phyloP scores from a whole-genome alignment of 2,113 vertebrate genomes.

The Megaptera novaeangliae region DNA sequence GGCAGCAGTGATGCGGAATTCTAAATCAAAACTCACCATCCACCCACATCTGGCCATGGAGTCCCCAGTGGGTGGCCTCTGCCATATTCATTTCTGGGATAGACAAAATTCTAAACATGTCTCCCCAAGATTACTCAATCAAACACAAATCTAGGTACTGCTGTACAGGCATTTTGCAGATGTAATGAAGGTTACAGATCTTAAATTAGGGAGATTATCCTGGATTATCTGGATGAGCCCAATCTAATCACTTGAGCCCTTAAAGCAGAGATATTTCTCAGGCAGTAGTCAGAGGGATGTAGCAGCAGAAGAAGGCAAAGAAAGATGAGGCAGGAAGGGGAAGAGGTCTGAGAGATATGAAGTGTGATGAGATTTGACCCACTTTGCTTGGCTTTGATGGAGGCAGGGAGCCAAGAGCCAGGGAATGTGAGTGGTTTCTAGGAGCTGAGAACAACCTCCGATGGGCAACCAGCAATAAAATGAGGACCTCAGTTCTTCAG shows the following conservation, averaged over 20 bases:
- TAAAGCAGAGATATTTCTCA: background rate
- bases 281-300: background rate
- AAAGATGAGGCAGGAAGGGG: background rate
- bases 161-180: background rate
- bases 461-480: background rate
- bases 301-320: background rate
- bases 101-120: background rate
- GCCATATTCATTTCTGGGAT: background rate
- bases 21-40: background rate
- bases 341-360: background rate
- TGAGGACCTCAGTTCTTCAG: background rate
- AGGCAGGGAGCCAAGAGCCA: background rate
- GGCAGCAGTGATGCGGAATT: background rate
- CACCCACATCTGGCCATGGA: background rate
- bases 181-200: background rate
- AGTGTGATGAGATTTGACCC: background rate
- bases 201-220: conserved; percentile 24
- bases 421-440: background rate
- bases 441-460: background rate
- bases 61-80: background rate
- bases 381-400: background rate
- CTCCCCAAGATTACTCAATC: background rate
- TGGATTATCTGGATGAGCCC: background rate
- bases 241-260: background rate
- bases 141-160: background rate